Evolutionary conservation across 2,888 invertebrate genomes (phyloP), one percentile per base, ranked within the genome.

Genomic region (Sarcophaga rosellei): DNA sequence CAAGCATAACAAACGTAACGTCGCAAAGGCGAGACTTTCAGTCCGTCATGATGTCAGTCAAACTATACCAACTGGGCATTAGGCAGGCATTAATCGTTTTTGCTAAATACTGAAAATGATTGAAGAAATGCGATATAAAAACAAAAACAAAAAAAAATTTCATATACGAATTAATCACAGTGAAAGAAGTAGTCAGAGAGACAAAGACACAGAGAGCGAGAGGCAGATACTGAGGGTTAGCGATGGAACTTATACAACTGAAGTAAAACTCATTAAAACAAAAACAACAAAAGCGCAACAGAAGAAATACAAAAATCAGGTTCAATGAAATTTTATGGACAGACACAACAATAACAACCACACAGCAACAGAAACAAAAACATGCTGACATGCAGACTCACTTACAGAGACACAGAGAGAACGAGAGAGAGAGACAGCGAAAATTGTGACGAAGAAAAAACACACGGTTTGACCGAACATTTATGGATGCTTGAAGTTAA

Each of bases 61-160:
- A 77, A 47, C 70, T 75, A 78, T 69, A 65, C 53, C 84, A 81
- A 77, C 78, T 79, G 73, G 73, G 70, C 86, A 86, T 84, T 81
- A 86, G 81, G 80, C 75, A 86, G 77, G 76, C 75, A 77, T 86
- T 84, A 86, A 86, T 84, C 84, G 86, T 78, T 81, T 85, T 83
- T 81, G 81, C 77, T 86, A 86, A 86, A 86, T 74, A 84, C 84
- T 77, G 72, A 86, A 84, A 81, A 84, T 81, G 77, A 81, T 81
- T 83, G 63, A 83, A 83, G 83, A 86, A 83, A 83, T 81, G 84
- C 61, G 84, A 84, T 81, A 66, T 81, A 75, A 84, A 79, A 53
- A 12, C 53, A 53, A 44, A 66, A 44, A n/a, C n/a, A n/a, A 66
- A 25, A 66, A 25, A n/a, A n/a, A 15, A 53, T 53, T 53, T 53